These are phyloP conservation scores for Lutraria rhynchaena DNA, from an alignment of 1,140 invertebrate species.

Conservation along the genomic window DNA sequence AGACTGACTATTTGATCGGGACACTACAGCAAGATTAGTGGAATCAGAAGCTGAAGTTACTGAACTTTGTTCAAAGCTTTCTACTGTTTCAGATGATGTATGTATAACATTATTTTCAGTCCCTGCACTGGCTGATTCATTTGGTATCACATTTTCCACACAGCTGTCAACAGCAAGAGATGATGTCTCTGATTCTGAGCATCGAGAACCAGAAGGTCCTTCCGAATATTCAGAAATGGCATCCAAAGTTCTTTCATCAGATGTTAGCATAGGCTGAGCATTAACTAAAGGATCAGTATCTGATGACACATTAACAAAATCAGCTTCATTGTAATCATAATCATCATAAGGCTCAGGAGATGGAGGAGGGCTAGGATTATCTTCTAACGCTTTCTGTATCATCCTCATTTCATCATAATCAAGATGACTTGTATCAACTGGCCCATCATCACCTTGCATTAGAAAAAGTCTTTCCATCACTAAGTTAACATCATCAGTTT, in stretches of 20 bases:
- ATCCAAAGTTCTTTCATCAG: too few relatives aligned
- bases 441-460: conserved; percentile 21
- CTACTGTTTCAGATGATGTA: too few relatives aligned
- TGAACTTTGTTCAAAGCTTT: too few relatives aligned
- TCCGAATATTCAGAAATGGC: too few relatives aligned
- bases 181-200: too few relatives aligned
- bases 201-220: too few relatives aligned
- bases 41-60: too few relatives aligned
- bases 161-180: too few relatives aligned
- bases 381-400: conserved; percentile 49
- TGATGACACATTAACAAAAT: not conserved
- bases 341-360: conserved; percentile 14
- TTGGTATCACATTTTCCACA: too few relatives aligned
- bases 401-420: conserved; percentile 50
- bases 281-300: conserved; percentile 3
- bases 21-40: not conserved
- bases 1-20: not conserved
- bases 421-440: conserved; percentile 30
- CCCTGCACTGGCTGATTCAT: too few relatives aligned
- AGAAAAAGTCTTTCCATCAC: conserved; percentile 37
- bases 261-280: not conserved
- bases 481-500: conserved; percentile 31
- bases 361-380: conserved; percentile 43
- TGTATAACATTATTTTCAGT: too few relatives aligned
- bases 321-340: not conserved